Evolutionary conservation across 2,888 invertebrate species (phyloP), one percentile per base, ranked within the genome.

Genomic region (Sphaerophoria taeniata): DNA sequence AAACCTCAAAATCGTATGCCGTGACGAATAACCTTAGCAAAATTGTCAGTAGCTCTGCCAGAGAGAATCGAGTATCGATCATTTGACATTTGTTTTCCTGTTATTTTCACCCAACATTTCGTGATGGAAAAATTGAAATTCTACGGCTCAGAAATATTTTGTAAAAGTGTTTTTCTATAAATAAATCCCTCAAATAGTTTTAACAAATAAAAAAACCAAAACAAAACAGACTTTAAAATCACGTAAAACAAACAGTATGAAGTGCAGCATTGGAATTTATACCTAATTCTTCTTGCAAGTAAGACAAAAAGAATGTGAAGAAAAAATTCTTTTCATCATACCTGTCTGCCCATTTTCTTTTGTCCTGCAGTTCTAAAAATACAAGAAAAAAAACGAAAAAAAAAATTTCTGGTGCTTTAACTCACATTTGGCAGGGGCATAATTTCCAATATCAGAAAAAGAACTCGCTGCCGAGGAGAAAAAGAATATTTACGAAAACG

Each of bases 281-380:
- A 56, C 51, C 36, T 75, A 63, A 65, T 34, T 72, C 45, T 24
- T 63, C 33, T 53, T n/a, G 14, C 34, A 53, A 75, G 75, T 84
- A 63, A 80, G 75, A 51, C 24, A 36, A 24, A 9, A 11, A 63
- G 63, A 67, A 55, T 33, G 12, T 24, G 56, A 45, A 58, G 31
- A 58, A 67, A n/a, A 43, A 2, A 33, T 61, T 58, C 36, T 47
- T 53, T 67, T n/a, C 49, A 24, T 53, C 45, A 63, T 45, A 75
- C 55, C 61, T 58, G 80, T 74, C 84, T 83, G 74, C 45, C 78
- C 39, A 72, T 84, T 71, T 80, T 84, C 80, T 84, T 84, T 84
- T 84, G 84, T 84, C 80, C 75, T 71, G 72, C 51, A 84, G 67
- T 80, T 84, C 84, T 84, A 84, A 76, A 84, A 84, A 84, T 84